A percentile compares a stretch with the other conserved stretches of the same genome.
phyloP scores from a whole-genome alignment of 2,888 invertebrate genomes.

The Tinea trinotella region DNA sequence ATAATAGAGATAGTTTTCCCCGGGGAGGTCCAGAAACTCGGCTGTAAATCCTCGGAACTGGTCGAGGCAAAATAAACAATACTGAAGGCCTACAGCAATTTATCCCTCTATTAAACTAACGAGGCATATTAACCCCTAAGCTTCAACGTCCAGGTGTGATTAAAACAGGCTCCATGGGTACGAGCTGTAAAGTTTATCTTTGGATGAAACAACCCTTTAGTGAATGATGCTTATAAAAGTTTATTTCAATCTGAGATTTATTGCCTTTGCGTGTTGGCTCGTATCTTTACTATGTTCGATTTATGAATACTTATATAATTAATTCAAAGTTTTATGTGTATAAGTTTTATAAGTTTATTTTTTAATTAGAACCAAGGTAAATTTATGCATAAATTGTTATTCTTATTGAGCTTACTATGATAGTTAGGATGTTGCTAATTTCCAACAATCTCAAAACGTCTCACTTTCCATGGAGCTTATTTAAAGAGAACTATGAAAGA shows the following conservation, averaged over 20 bases:
- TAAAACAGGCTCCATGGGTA: neutral
- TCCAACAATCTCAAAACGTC: too few species aligned
- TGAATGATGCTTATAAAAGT: constrained; percentile 2
- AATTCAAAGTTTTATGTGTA: neutral
- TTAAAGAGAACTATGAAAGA: too few species aligned
- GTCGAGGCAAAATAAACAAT: constrained; percentile 34
- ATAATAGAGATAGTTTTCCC: neutral
- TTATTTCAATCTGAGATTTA: constrained; percentile 2
- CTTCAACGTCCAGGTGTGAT: constrained; percentile 17
- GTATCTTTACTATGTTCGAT: neutral
- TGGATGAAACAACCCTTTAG: neutral
- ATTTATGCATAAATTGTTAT: too few species aligned
- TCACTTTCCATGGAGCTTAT: too few species aligned
- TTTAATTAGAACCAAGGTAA: too few species aligned
- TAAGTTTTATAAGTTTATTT: too few species aligned
- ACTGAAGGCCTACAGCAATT: constrained; percentile 46
- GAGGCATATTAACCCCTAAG: constrained; percentile 24
- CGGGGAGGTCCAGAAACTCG: neutral
- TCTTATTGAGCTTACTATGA: too few species aligned
- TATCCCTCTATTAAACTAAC: constrained; percentile 57
- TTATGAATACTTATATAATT: neutral
- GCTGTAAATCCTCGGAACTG: neutral
- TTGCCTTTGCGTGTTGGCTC: neutral
- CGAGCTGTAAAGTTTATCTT: constrained; percentile 7
- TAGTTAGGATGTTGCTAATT: too few species aligned